phyloP scores from a whole-genome alignment of 2,797 vertebrate species.

The Sebastes goodei region DNA sequence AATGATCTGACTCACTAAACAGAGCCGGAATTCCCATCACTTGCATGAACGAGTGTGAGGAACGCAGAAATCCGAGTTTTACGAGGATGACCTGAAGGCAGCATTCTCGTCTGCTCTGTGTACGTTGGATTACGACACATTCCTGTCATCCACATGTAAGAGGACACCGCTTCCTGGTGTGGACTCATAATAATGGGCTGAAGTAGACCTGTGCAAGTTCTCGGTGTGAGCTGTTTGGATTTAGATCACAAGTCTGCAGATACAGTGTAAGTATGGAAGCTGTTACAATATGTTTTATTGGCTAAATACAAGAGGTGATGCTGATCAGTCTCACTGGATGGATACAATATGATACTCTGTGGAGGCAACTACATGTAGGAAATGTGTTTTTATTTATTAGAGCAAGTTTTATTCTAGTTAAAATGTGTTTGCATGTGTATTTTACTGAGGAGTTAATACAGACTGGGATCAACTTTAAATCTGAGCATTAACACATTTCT shows the following conservation, averaged over 20 bases:
- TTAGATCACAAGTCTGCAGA: not conserved
- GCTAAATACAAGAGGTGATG: slow-evolving; percentile 3
- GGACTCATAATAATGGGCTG: slow-evolving; percentile 16
- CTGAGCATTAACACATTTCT: slow-evolving; percentile 11
- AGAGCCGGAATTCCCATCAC: too few species aligned
- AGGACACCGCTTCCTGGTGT: slow-evolving; percentile 82
- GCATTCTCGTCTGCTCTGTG: not conserved
- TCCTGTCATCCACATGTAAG: slow-evolving; percentile 64
- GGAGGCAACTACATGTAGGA: not conserved
- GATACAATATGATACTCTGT: not conserved
- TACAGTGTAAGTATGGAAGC: not conserved
- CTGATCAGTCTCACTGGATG: not conserved
- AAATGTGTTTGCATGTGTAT: not conserved
- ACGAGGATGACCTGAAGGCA: slow-evolving; percentile 34
- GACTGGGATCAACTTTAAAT: not conserved
- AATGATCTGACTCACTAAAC: too few species aligned
- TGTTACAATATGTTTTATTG: not conserved
- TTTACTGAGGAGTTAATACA: not conserved
- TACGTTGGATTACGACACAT: slow-evolving; percentile 58
- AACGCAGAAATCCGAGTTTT: slow-evolving; percentile 27
- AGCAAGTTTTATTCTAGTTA: not conserved
- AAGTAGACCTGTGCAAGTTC: slow-evolving; percentile 1
- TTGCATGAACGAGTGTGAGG: too few species aligned
- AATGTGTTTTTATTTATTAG: not conserved
- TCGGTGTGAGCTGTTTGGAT: not conserved